Evolutionary conservation across 1,140 invertebrate species (phyloP).

Genomic region (Oryzaephilus surinamensis): DNA sequence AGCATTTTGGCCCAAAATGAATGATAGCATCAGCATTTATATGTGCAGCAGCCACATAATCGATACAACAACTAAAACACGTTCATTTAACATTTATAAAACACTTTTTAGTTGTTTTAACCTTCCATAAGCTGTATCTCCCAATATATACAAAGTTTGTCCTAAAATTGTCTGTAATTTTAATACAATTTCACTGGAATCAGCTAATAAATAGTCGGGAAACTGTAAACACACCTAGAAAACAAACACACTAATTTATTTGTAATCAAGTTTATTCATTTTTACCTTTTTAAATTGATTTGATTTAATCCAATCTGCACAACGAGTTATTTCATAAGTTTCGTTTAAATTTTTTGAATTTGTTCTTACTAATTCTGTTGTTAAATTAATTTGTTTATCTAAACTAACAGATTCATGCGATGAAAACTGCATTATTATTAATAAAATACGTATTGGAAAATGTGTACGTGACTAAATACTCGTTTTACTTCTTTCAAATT

Average conservation of each 20-base stretch:
- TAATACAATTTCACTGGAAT: conserved; percentile 57
- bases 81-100: conserved; percentile 6
- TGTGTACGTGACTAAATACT: conserved; percentile 8
- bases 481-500: conserved; percentile 1
- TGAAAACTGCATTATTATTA: conserved; percentile 28
- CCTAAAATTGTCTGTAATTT: conserved; percentile 48
- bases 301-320: conserved; percentile 55
- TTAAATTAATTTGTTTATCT: conserved; percentile 20
- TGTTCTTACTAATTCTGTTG: conserved; percentile 10
- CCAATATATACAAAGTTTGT: conserved; percentile 68
- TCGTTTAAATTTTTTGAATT: conserved; percentile 18
- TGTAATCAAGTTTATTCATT: conserved; percentile 17
- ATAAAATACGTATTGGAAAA: conserved; percentile 1
- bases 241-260: conserved; percentile 15
- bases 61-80: conserved; percentile 75
- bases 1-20: conserved; percentile 85
- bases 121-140: conserved; percentile 90
- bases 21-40: conserved; percentile 72
- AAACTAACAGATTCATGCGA: conserved; percentile 28
- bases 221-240: conserved; percentile 81
- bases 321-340: conserved; percentile 34
- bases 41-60: conserved; percentile 84
- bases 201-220: conserved; percentile 66
- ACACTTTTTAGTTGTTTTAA: conserved; percentile 31
- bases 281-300: conserved; percentile 54